A percentile compares a stretch with the other conserved stretches of the same genome.
These are phyloP conservation scores for Kryphioiulus occultus DNA, from an alignment of 2,888 invertebrate species.

Conservation along the genomic window DNA sequence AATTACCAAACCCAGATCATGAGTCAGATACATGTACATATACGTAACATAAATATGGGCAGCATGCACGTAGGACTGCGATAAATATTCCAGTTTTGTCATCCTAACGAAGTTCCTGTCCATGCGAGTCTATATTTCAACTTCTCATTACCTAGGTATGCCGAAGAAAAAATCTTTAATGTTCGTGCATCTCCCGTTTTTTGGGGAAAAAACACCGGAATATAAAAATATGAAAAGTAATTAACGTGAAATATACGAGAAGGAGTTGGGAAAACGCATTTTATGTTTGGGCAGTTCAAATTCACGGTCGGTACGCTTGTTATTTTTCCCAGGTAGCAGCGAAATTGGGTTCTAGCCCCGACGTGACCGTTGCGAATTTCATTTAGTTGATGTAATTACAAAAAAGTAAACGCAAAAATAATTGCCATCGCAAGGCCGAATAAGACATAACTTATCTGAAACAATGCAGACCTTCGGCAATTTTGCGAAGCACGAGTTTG, in stretches of 20 bases:
- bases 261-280: not conserved
- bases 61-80: not conserved
- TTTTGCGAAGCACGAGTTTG: not conserved
- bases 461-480: not conserved
- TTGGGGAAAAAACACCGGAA: not conserved
- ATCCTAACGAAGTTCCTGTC: not conserved
- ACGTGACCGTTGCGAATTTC: not conserved
- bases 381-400: not conserved
- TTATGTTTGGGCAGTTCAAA: not conserved
- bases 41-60: not conserved
- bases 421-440: not conserved
- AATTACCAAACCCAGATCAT: not conserved
- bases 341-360: not conserved
- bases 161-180: not conserved
- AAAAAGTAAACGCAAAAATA: not conserved
- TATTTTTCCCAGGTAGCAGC: not conserved
- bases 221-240: not conserved
- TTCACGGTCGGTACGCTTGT: not conserved
- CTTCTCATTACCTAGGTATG: not conserved
- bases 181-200: not conserved
- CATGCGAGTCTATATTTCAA: not conserved
- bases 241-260: not conserved
- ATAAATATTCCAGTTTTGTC: not conserved
- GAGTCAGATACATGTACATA: not conserved
- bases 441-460: not conserved